Conservation (phyloP, 2,113 vertebrate species). For the Conger conger region DNA sequence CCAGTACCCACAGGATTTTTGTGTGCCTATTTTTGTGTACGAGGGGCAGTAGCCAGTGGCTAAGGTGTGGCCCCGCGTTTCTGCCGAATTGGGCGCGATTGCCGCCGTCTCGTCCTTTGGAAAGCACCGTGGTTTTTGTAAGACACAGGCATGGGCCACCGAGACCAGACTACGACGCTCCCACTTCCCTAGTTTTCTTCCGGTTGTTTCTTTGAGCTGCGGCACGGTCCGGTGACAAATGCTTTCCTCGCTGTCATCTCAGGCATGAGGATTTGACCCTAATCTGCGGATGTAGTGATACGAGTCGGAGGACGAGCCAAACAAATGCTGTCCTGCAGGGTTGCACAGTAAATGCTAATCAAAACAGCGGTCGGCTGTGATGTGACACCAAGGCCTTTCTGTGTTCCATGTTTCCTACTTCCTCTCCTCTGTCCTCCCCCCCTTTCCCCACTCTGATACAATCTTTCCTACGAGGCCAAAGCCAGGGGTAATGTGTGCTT, state of each 20-base stretch:
- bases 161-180: too few relatives aligned
- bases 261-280: background rate
- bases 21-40: too few relatives aligned
- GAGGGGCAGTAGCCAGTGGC: too few relatives aligned
- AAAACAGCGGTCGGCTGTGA: too few relatives aligned
- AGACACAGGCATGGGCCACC: too few relatives aligned
- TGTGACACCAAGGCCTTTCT: background rate
- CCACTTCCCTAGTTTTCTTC: background rate
- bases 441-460: slow-evolving; percentile 33
- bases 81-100: too few relatives aligned
- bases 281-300: background rate
- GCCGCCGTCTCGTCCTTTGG: too few relatives aligned
- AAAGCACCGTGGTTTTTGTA: too few relatives aligned
- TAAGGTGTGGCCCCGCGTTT: too few relatives aligned
- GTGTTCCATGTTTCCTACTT: background rate
- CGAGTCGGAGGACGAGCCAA: background rate
- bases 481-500: slow-evolving; percentile 31
- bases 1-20: too few relatives aligned
- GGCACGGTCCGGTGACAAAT: background rate
- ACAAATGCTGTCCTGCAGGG: background rate
- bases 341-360: background rate
- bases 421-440: background rate
- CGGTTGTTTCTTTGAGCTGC: background rate
- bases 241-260: background rate
- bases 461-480: slow-evolving; percentile 68